Evolutionary conservation across 2,113 vertebrate species (phyloP).

Genomic region (Nibea albiflora): DNA sequence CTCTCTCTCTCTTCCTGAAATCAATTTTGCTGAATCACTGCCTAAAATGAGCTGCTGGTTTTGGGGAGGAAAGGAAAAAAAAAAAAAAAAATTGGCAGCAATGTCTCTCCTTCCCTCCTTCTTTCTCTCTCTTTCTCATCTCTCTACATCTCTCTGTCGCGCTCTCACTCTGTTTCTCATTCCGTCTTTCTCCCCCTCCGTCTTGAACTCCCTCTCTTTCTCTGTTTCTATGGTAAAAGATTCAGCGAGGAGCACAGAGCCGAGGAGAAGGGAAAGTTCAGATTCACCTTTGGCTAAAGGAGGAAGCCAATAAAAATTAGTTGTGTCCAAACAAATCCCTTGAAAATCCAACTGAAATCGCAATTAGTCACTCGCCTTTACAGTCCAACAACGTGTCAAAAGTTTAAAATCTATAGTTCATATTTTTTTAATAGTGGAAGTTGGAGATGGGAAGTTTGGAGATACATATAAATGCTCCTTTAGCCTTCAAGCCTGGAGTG

Average conservation of each 20-base stretch:
- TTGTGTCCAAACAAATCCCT: background rate
- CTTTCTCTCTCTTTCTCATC: constrained; percentile 18
- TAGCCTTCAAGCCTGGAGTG: constrained; percentile 1
- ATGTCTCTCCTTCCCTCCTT: constrained; percentile 46
- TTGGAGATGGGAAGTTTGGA: background rate
- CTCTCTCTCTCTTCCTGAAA: constrained; percentile 61
- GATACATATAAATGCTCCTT: background rate
- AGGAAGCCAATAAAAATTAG: background rate
- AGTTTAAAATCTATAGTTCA: background rate
- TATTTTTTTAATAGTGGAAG: background rate
- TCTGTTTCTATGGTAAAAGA: constrained; percentile 61
- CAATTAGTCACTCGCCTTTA: background rate
- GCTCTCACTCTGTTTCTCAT: constrained; percentile 2
- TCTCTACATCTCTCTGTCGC: constrained; percentile 28
- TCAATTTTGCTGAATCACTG: constrained; percentile 83
- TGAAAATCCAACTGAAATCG: background rate
- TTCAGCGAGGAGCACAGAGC: constrained; percentile 41
- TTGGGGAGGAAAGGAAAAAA: constrained; percentile 34
- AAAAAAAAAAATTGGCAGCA: constrained; percentile 52
- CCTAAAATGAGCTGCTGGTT: constrained; percentile 76
- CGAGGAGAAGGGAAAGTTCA: constrained; percentile 37
- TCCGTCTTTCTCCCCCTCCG: background rate
- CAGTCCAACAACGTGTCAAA: background rate
- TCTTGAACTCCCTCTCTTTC: constrained; percentile 23
- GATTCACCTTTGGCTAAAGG: constrained; percentile 15